These are phyloP conservation scores for Pristiophorus japonicus DNA, from an alignment of 2,113 vertebrate genomes.

Conservation along the genomic window DNA sequence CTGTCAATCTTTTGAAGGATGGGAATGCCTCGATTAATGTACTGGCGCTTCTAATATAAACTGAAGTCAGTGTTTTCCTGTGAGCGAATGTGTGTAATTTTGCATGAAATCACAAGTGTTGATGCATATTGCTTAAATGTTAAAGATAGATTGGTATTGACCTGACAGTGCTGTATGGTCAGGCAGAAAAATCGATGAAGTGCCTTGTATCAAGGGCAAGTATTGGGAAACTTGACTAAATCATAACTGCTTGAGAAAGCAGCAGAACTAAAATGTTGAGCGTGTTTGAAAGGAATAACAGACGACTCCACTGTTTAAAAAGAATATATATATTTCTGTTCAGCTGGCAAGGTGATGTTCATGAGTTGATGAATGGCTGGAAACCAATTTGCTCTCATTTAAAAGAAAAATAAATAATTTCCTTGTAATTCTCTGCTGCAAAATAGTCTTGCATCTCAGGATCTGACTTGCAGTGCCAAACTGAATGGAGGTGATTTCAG, in stretches of 20 bases:
- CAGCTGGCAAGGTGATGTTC: not conserved
- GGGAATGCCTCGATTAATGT: not conserved
- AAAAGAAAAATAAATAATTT: not conserved
- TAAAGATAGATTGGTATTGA: not conserved
- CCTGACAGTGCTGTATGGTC: not conserved
- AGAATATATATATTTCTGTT: not conserved
- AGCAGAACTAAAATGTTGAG: not conserved
- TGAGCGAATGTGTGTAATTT: not conserved
- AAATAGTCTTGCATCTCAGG: no score
- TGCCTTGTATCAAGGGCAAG: not conserved
- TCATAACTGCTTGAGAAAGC: constrained; percentile 3
- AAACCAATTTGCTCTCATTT: not conserved
- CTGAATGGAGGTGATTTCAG: not conserved
- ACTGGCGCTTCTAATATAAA: not conserved
- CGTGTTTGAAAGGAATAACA: not conserved
- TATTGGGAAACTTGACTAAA: not conserved
- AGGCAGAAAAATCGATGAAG: not conserved
- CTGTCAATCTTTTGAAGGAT: not conserved
- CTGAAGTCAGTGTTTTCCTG: not conserved
- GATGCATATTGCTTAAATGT: not conserved
- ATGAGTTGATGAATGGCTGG: not conserved
- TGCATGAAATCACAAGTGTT: not conserved
- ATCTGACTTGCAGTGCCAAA: not conserved
- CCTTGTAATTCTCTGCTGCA: not conserved
- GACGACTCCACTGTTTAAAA: not conserved